phyloP scores from a whole-genome alignment of 2,113 vertebrate species.

The Cyrtonyx montezumae region DNA sequence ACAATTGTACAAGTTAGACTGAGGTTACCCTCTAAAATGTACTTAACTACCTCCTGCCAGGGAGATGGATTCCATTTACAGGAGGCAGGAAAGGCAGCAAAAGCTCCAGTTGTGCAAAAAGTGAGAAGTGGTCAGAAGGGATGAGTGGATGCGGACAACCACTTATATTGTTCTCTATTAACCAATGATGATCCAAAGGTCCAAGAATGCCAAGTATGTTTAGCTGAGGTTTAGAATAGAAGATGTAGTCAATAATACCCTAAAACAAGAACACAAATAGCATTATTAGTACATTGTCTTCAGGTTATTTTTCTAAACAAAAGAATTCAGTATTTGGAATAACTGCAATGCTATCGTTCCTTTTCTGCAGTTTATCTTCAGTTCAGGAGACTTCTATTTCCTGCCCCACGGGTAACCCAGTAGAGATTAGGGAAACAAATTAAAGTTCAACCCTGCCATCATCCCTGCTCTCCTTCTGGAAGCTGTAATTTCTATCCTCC shows the following conservation, averaged over 20 bases:
- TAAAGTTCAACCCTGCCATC: neutral
- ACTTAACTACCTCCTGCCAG: slow-evolving; percentile 95
- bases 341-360: neutral
- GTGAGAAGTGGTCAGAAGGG: slow-evolving; percentile 98
- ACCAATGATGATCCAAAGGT: slow-evolving; percentile 96
- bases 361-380: neutral
- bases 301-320: neutral
- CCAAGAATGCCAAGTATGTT: slow-evolving; percentile 96
- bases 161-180: slow-evolving; percentile 95
- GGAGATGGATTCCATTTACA: slow-evolving; percentile 95
- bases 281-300: neutral
- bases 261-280: slow-evolving; percentile 68
- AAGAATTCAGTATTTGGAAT: neutral
- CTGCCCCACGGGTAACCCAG: neutral
- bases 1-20: slow-evolving; percentile 80
- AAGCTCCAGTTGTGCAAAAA: slow-evolving; percentile 98
- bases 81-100: slow-evolving; percentile 91
- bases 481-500: neutral
- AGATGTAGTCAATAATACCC: slow-evolving; percentile 99
- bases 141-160: slow-evolving; percentile 97
- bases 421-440: neutral
- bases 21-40: slow-evolving; percentile 82
- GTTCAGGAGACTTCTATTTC: neutral
- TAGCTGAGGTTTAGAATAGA: slow-evolving; percentile 97
- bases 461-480: neutral